These are phyloP conservation scores for Pseudomyrmex pallidus DNA, from an alignment of 1,140 invertebrate species.

Conservation along the genomic window DNA sequence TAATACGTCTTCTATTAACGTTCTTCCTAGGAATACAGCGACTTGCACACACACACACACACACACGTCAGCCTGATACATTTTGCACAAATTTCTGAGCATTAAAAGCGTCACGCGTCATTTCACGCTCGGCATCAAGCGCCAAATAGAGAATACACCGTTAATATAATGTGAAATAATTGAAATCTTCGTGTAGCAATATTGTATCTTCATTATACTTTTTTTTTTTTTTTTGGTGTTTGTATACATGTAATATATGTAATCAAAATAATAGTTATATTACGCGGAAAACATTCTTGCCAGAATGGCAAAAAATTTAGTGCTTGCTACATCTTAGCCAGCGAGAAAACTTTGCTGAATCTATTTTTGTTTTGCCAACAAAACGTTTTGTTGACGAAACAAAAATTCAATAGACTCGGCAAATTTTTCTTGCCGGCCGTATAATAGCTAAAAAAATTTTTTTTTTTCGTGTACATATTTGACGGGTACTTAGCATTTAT, in stretches of 20 bases:
- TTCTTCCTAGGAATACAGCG: conserved; percentile 35
- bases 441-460: too few species aligned
- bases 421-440: too few species aligned
- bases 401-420: too few species aligned
- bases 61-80: conserved; percentile 20
- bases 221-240: too few species aligned
- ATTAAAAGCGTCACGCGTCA: conserved; percentile 51
- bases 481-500: too few species aligned
- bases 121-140: conserved; percentile 37
- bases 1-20: conserved; percentile 43
- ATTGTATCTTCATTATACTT: not conserved
- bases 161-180: conserved; percentile 16
- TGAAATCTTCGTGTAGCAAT: not conserved
- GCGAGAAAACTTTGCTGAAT: too few species aligned
- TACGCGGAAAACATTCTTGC: not conserved
- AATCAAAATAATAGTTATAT: not conserved
- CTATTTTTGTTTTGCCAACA: too few species aligned
- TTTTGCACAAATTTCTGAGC: conserved; percentile 33
- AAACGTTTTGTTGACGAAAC: too few species aligned
- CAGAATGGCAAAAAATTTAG: too few species aligned
- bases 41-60: conserved; percentile 19
- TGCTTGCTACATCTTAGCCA: too few species aligned
- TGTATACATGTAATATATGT: not conserved
- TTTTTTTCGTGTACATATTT: too few species aligned
- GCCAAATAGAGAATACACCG: conserved; percentile 10